Base-by-base conservation (phyloP, 2,888 invertebrate species). In the Mylabris sibirica region DNA sequence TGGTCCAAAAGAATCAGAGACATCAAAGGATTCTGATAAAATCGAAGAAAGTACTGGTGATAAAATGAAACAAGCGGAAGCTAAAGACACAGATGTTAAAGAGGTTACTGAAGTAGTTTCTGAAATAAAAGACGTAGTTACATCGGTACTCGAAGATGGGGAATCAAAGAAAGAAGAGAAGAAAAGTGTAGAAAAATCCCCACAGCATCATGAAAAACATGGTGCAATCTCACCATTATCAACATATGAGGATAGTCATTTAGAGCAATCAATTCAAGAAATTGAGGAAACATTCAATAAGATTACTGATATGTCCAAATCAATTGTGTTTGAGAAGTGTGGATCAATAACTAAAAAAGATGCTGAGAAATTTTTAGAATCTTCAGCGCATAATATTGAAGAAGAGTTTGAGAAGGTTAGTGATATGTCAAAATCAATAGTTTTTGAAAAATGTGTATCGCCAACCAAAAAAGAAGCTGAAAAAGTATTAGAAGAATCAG, bases 391-490 rank as follows among this genome's bases (percentile, higher is more conserved):
- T 22, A 49, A 41, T 57, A 22, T 53, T 26, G 44, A 63, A 30
- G 63, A 64, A 24, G 60, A 61, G 30, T 34, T 65, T n/a, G 41
- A 64, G 12, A 65, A 60, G 35, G 62, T 63, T 22, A 38, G 30
- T 26, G 67, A 67, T 59, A 67, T 66, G 66, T 49, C 66, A n/a
- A 66, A 66, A 44, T 66, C 66, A 2, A 53, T 66, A 38, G n/a
- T 64, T 4, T 64, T 64, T 26, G 64, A 59, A 22, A 57, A 59
- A 9, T 66, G 62, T 30, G 41, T 38, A 8, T 35, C 63, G 5
- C 57, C 57, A 57, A 26, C 24, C 24, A 57, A 57, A 26, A 57
- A 73, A 59, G 61, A 60, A 61, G 22, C 26, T 12, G 63, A 64
- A 14, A 60, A 49, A 22, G 1, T 20, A 24, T 38, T 65, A 9